A percentile compares a stretch with the other conserved stretches of the same genome.
These are phyloP conservation scores for Bucorvus abyssinicus DNA, from an alignment of 2,797 vertebrate species.

Conservation along the genomic window DNA sequence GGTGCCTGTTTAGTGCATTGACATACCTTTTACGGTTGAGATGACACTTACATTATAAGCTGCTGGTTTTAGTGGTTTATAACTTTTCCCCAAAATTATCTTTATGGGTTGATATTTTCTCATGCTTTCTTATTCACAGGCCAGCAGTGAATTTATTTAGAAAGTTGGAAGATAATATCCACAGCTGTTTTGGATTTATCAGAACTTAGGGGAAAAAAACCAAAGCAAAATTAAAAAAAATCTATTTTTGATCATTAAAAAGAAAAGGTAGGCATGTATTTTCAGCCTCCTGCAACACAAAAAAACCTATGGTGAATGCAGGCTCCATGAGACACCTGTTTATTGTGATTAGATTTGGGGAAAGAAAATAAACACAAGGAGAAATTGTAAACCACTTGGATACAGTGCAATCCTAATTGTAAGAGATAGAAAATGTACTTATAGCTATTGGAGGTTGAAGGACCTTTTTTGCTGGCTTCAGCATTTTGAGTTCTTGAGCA, in stretches of 20 bases:
- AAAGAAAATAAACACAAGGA: not conserved
- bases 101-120: conserved; percentile 58
- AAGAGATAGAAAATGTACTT: not conserved
- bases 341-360: not conserved
- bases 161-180: conserved; percentile 33
- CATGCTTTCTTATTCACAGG: conserved; percentile 35
- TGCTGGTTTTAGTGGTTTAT: conserved; percentile 63
- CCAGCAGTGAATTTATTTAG: conserved; percentile 33
- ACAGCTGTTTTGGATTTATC: not conserved
- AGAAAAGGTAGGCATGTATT: not conserved
- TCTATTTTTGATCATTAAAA: not conserved
- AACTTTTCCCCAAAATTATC: conserved; percentile 57
- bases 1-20: conserved; percentile 32
- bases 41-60: conserved; percentile 66
- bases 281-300: not conserved
- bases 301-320: not conserved
- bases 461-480: not conserved
- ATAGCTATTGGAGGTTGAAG: not conserved
- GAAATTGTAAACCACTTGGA: not conserved
- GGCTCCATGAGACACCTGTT: not conserved
- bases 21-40: conserved; percentile 63
- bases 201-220: not conserved
- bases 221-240: not conserved
- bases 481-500: not conserved
- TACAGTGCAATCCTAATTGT: not conserved